Conservation (phyloP, 2,113 vertebrate species). For the Dolichallabes microphthalmus region DNA sequence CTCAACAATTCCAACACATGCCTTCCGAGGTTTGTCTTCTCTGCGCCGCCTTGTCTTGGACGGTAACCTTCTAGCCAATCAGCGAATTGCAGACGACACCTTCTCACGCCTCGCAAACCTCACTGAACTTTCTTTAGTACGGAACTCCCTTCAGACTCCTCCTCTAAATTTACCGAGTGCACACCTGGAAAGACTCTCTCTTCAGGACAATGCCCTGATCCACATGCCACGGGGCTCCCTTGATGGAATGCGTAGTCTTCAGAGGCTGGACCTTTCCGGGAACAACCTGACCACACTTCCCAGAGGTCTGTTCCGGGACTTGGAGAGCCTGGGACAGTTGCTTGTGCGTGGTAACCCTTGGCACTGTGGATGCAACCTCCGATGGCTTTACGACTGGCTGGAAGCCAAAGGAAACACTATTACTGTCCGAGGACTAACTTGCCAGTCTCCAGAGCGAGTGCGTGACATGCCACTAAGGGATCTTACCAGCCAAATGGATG, state of each 20-base stretch:
- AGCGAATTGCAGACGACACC: constrained; percentile 91
- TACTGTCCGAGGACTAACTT: constrained; percentile 86
- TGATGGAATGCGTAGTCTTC: constrained; percentile 81
- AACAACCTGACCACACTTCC: constrained; percentile 93
- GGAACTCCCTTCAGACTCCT: constrained; percentile 86
- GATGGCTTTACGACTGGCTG: constrained; percentile 91
- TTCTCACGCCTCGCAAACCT: constrained; percentile 89
- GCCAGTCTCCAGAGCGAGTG: constrained; percentile 84
- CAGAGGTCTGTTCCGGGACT: constrained; percentile 83
- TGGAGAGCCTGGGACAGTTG: constrained; percentile 84
- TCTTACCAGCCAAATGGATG: constrained; percentile 84
- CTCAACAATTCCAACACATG: constrained; percentile 88
- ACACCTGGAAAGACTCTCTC: constrained; percentile 81
- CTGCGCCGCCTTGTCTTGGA: constrained; percentile 88
- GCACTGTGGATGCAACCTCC: constrained; percentile 91
- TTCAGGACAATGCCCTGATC: constrained; percentile 90
- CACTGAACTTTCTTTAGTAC: constrained; percentile 87
- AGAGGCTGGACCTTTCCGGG: constrained; percentile 86
- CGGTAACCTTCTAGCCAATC: constrained; percentile 92
- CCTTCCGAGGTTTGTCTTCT: constrained; percentile 84
- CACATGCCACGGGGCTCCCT: constrained; percentile 85
- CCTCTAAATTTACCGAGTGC: constrained; percentile 84
- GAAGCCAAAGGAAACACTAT: constrained; percentile 78
- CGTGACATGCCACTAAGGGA: constrained; percentile 86
- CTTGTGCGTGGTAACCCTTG: constrained; percentile 90